Percentiles rank a stretch among this genome's conserved stretches.
Conservation (phyloP, 2,113 vertebrate genomes). For the Actinemys pallida region DNA sequence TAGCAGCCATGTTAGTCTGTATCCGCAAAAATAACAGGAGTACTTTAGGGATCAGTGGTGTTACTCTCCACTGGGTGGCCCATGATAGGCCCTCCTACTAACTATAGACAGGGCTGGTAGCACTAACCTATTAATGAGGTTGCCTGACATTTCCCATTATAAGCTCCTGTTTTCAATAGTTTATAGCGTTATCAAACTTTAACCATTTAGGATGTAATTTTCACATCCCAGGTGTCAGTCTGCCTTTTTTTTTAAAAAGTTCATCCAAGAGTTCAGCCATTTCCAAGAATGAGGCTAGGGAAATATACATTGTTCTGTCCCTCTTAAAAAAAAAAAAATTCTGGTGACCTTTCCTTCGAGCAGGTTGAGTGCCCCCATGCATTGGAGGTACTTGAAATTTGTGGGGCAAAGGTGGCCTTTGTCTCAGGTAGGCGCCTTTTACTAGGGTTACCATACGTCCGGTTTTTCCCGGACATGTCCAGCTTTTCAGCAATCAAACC, state of each 20-base stretch:
- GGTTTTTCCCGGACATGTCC: too few species aligned
- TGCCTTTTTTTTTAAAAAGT: not conserved
- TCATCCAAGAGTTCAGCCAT: not conserved
- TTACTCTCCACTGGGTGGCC: not conserved
- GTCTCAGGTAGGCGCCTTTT: not conserved
- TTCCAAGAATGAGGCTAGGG: not conserved
- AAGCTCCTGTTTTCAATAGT: not conserved
- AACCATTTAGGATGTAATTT: not conserved
- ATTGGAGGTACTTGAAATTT: not conserved
- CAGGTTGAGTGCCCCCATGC: rapidly evolving
- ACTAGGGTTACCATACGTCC: too few species aligned
- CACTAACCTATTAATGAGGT: not conserved
- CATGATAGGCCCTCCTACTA: not conserved
- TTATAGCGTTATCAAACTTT: not conserved
- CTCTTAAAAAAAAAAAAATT: not conserved
- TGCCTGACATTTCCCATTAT: not conserved
- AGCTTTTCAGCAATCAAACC: too few species aligned
- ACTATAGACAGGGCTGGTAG: not conserved
- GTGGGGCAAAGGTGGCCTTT: not conserved
- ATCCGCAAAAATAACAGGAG: too few species aligned
- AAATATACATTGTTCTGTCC: not conserved
- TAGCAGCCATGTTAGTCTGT: too few species aligned
- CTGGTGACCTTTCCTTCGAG: not conserved
- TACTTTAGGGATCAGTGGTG: rapidly evolving
- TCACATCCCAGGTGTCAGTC: not conserved